These are phyloP conservation scores for Geotrypetes seraphini DNA, from an alignment of 2,797 vertebrate genomes.

Conservation along the genomic window DNA sequence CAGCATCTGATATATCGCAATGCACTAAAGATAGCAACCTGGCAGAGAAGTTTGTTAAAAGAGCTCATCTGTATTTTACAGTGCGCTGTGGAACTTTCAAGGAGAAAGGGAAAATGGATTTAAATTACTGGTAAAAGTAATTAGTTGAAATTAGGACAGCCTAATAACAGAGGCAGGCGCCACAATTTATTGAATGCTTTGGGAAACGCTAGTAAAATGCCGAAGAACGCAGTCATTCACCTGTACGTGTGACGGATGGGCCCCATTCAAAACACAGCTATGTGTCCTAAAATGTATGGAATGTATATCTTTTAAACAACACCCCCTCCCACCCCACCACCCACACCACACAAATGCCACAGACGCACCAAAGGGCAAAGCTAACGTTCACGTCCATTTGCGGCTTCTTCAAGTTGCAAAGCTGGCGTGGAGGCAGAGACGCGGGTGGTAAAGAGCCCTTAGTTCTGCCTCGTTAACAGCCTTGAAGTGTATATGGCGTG, in stretches of 20 bases:
- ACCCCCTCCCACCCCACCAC: too few species aligned
- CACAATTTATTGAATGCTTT: conserved; percentile 6
- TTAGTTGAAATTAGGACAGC: conserved; percentile 10
- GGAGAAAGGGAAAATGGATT: conserved; percentile 23
- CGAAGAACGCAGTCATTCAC: conserved; percentile 11
- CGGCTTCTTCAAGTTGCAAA: conserved; percentile 5
- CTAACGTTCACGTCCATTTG: conserved; percentile 1
- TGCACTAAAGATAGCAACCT: conserved; percentile 49
- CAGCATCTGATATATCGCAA: conserved; percentile 43
- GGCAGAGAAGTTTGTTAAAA: conserved; percentile 20
- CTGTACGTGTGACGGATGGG: conserved; percentile 2
- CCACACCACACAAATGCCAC: too few species aligned
- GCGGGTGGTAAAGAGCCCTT: too few species aligned
- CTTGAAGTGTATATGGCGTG: conserved; percentile 11
- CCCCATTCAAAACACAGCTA: conserved; percentile 9
- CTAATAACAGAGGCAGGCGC: conserved; percentile 12
- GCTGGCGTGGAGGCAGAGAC: too few species aligned
- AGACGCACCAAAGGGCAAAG: background rate
- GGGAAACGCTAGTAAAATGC: conserved; percentile 8
- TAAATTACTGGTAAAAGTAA: conserved; percentile 14
- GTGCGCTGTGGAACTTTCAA: conserved; percentile 28
- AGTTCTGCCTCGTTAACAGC: too few species aligned
- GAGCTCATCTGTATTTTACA: too few species aligned
- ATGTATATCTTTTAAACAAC: conserved; percentile 13
- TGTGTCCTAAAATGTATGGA: conserved; percentile 20